Evolutionary conservation across 2,888 invertebrate genomes (phyloP), one percentile per base, ranked within the genome.

Genomic region (Phorcus lineatus): DNA sequence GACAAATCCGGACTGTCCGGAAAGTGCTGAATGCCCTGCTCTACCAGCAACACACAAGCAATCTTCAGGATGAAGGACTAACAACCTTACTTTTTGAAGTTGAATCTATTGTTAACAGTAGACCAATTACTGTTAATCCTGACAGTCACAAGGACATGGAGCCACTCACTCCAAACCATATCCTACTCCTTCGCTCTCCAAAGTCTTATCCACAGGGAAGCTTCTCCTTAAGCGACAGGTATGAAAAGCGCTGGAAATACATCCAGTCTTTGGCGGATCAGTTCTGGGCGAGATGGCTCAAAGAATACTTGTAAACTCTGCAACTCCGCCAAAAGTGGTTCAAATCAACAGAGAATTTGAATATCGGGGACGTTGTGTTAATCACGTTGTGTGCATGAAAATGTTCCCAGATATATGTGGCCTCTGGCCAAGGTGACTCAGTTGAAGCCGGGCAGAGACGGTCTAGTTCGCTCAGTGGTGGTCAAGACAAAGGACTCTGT

Each of bases 31-130:
- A 22, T 3, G 54, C 70, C 16, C 22, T 80, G 13, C n/a, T n/a
- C n/a, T n/a, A n/a, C n/a, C n/a, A n/a, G n/a, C n/a, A n/a, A n/a
- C n/a, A n/a, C n/a, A n/a, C n/a, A n/a, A n/a, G n/a, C n/a, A n/a
- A n/a, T n/a, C n/a, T n/a, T 6, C 76, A 81, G 53, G 82, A 84
- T 24, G 82, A 84, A 76, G 53, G 62, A 11, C 78, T 86, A 2
- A 66, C 57, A 7, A 86, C 85, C 16, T 55, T 85, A 2, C 40
- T 85, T 55, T 83, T 81, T 52, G 84, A 85, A 53, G 77, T 82
- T n/a, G 84, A 84, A 67, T 24, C 76, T 13, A 81, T 84, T 11
- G 17, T 86, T 19, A 86, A 86, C 53, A 74, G 76, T 53, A 62
- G 86, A 36, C 84, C 86, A n/a, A 76, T 83, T 17, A 83, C 86